These are phyloP conservation scores for Uria aalge DNA, from an alignment of 2,113 vertebrate species.

Conservation along the genomic window DNA sequence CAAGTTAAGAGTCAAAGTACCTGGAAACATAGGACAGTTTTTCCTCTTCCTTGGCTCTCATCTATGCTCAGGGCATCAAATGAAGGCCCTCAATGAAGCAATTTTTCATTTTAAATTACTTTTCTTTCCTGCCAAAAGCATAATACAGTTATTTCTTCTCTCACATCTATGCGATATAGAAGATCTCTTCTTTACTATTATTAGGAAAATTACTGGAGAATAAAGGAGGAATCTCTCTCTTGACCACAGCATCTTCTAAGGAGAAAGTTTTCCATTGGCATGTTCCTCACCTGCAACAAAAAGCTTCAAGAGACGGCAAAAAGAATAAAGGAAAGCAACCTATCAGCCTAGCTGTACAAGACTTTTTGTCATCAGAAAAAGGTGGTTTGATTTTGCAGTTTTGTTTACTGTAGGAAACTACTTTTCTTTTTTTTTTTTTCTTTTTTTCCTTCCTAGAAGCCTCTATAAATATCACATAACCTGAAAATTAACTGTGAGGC, in stretches of 20 bases:
- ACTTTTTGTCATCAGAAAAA: not conserved
- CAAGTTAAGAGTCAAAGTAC: slow-evolving; percentile 56
- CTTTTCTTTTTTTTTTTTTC: not conserved
- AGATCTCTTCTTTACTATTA: not conserved
- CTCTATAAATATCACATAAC: not conserved
- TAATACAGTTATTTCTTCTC: slow-evolving; percentile 47
- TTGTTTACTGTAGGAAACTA: not conserved
- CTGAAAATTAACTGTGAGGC: not conserved
- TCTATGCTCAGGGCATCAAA: slow-evolving; percentile 53
- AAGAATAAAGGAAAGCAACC: not conserved
- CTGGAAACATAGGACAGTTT: slow-evolving; percentile 47
- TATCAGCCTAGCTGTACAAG: not conserved
- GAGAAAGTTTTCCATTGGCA: slow-evolving; percentile 30
- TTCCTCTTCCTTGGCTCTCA: slow-evolving; percentile 57
- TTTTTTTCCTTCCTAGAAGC: not conserved
- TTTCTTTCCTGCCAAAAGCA: slow-evolving; percentile 59
- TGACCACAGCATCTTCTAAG: slow-evolving; percentile 14
- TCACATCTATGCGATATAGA: not conserved
- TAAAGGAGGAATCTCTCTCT: slow-evolving; percentile 17
- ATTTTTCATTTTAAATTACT: slow-evolving; percentile 60
- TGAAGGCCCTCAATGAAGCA: slow-evolving; percentile 52
- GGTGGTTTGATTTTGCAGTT: not conserved
- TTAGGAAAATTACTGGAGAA: not conserved
- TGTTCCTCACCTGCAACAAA: slow-evolving; percentile 57
- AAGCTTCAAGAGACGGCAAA: slow-evolving; percentile 18